phyloP scores from a whole-genome alignment of 2,113 vertebrate species.

The Chloebia gouldiae region DNA sequence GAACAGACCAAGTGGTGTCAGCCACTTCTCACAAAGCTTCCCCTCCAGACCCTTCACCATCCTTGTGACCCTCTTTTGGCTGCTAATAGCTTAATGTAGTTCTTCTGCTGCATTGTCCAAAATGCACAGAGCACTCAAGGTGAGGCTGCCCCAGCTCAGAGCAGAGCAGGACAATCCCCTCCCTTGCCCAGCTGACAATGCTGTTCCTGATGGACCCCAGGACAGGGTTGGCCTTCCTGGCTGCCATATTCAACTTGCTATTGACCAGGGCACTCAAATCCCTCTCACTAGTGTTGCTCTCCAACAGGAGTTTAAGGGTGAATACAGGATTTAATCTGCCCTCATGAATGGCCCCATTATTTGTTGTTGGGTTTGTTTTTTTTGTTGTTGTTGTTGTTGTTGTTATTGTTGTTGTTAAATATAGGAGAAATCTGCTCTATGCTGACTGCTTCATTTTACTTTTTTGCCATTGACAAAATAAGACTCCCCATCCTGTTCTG shows the following conservation, averaged over 20 bases:
- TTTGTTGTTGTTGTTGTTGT: too few relatives aligned
- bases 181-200: rapidly evolving
- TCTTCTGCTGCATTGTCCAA: neutral
- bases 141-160: neutral
- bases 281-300: neutral
- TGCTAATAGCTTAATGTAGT: neutral
- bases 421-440: neutral
- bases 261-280: too few relatives aligned
- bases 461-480: neutral
- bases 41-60: neutral
- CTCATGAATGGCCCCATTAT: neutral
- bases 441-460: neutral
- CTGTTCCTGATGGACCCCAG: neutral
- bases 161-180: neutral
- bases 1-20: neutral
- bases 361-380: rapidly evolving
- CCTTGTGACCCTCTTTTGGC: neutral
- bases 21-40: rapidly evolving
- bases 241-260: neutral
- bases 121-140: rapidly evolving
- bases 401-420: neutral
- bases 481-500: rapidly evolving
- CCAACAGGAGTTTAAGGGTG: neutral
- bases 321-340: neutral
- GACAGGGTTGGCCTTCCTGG: rapidly evolving